Conservation (phyloP, 1,140 invertebrate species). For the Stenopsyche tienmushanensis region DNA sequence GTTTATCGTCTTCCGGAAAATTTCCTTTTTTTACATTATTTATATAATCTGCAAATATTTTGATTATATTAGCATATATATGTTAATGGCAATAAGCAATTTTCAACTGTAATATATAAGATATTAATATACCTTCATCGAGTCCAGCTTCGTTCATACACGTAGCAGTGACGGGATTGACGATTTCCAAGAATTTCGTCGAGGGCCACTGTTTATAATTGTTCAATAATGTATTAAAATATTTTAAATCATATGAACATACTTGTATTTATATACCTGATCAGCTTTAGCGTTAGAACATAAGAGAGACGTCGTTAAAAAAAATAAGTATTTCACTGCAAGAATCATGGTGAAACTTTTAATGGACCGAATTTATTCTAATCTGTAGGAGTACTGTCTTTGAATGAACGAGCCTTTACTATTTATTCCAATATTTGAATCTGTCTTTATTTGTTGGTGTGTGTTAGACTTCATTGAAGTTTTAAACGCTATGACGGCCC, state of each 20-base stretch:
- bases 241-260: background rate
- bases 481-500: no score
- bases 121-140: conserved; percentile 13
- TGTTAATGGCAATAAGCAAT: background rate
- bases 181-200: conserved; percentile 24
- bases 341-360: no score
- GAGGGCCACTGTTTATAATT: conserved; percentile 37
- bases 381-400: no score
- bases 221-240: no score
- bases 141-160: conserved; percentile 30
- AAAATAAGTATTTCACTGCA: no score
- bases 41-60: conserved; percentile 28
- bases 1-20: conserved; percentile 26
- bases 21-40: conserved; percentile 33
- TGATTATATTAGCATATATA: no score
- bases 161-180: conserved; percentile 32
- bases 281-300: background rate
- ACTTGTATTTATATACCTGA: background rate
- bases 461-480: no score
- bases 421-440: no score
- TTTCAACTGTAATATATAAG: background rate
- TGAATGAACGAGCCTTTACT: no score
- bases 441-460: no score
- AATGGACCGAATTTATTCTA: no score
- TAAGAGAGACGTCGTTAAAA: no score